Percentiles rank a stretch among this genome's conserved stretches.
These are phyloP conservation scores for Tragopan temminckii DNA, from an alignment of 2,797 vertebrate genomes.

Conservation along the genomic window DNA sequence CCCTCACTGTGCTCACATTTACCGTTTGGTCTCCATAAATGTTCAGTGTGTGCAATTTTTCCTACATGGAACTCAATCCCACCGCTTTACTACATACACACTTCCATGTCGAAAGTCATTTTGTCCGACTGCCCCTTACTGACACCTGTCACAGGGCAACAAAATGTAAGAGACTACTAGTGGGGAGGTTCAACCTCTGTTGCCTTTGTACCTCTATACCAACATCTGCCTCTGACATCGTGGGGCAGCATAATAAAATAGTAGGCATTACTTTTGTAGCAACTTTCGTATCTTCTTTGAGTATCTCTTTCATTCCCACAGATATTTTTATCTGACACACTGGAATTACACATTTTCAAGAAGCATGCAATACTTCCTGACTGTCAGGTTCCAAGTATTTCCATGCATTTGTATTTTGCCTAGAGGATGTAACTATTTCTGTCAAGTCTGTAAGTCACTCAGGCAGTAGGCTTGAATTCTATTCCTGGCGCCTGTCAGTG, in stretches of 20 bases:
- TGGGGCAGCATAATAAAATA: neutral
- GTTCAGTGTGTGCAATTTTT: neutral
- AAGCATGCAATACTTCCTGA: constrained; percentile 24
- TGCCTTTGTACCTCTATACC: neutral
- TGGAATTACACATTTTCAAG: constrained; percentile 37
- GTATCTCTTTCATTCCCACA: neutral
- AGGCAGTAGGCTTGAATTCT: neutral
- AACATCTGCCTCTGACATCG: neutral
- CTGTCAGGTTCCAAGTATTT: constrained; percentile 59
- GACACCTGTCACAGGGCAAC: neutral
- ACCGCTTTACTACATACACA: neutral
- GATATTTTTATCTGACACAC: constrained; percentile 46
- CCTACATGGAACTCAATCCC: neutral
- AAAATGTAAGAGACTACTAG: neutral
- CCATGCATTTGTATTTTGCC: constrained; percentile 61
- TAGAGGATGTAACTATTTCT: constrained; percentile 58
- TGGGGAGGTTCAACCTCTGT: neutral
- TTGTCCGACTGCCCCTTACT: neutral
- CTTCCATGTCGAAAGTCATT: neutral
- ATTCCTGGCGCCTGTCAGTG: constrained; percentile 29
- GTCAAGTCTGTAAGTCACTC: constrained; percentile 28
- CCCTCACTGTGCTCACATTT: neutral
- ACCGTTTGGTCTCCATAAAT: neutral
- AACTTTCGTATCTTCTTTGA: neutral
- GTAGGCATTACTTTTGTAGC: neutral